Evolutionary conservation across 2,113 vertebrate genomes (phyloP).

Genomic region (Tragelaphus strepsiceros): DNA sequence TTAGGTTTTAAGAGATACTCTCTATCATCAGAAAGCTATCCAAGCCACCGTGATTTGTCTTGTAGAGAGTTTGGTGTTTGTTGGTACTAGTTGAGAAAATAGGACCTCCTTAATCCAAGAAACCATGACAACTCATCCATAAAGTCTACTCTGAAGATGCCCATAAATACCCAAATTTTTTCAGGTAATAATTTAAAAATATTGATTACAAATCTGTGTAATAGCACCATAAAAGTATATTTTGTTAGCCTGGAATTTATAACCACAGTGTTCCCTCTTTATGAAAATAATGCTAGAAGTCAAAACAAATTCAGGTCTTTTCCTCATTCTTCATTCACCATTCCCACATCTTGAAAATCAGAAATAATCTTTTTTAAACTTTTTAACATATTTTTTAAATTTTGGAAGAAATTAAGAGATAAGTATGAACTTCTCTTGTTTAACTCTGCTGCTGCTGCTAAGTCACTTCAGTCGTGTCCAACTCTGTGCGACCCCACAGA

Average conservation of each 20-base stretch:
- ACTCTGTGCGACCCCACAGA: too few species aligned
- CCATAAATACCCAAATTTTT: neutral
- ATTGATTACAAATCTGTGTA: neutral
- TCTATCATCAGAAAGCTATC: neutral
- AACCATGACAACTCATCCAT: neutral
- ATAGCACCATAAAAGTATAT: neutral
- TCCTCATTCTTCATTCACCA: neutral
- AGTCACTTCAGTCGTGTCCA: too few species aligned
- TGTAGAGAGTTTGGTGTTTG: neutral
- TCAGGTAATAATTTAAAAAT: neutral
- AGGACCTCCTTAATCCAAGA: neutral
- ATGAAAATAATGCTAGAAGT: neutral
- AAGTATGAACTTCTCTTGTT: neutral
- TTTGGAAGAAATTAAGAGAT: neutral
- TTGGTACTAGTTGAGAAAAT: neutral
- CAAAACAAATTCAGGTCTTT: neutral
- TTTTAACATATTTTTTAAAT: neutral
- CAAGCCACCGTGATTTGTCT: neutral
- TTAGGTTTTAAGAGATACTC: neutral
- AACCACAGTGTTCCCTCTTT: neutral
- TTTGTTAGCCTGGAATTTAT: neutral
- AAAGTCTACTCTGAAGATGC: neutral
- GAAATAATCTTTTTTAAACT: neutral
- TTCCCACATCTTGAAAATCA: neutral
- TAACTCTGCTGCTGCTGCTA: neutral